phyloP scores from a whole-genome alignment of 2,797 vertebrate species.

The Microctenopoma steveboyesi region DNA sequence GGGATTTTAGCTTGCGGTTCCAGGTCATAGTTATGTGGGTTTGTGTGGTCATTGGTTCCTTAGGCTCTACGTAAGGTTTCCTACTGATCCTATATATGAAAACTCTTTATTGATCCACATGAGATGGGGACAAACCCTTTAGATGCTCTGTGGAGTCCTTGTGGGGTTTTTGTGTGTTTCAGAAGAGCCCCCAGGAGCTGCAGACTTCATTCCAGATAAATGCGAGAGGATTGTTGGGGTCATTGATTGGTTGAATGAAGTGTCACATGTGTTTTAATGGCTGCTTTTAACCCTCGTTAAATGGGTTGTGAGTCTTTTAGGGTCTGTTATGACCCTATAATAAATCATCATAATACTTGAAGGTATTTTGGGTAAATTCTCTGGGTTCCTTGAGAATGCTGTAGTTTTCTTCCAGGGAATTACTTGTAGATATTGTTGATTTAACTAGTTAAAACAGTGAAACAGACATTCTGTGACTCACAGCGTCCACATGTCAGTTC shows the following conservation, averaged over 20 bases:
- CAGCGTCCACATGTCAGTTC: not conserved
- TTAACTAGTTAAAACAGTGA: too few relatives aligned
- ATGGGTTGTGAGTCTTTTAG: not conserved
- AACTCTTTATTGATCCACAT: too few relatives aligned
- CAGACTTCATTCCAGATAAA: not conserved
- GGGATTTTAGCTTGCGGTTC: not conserved
- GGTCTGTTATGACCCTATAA: too few relatives aligned
- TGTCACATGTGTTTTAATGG: not conserved
- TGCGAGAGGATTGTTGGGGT: not conserved
- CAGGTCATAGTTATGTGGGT: not conserved
- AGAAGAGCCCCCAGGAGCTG: not conserved
- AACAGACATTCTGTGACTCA: not conserved
- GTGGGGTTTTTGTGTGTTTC: not conserved
- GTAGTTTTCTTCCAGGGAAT: too few relatives aligned
- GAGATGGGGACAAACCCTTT: not conserved
- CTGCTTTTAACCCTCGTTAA: not conserved
- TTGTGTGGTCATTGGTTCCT: not conserved
- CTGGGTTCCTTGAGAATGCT: too few relatives aligned
- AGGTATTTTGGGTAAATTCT: too few relatives aligned
- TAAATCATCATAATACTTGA: too few relatives aligned
- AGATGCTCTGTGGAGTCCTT: too few relatives aligned
- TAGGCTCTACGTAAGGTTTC: too few relatives aligned
- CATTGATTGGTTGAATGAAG: not conserved
- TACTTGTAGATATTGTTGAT: too few relatives aligned
- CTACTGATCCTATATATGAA: too few relatives aligned